Base-by-base conservation (phyloP, 1,140 invertebrate genomes). In the Temnothorax nylanderi region DNA sequence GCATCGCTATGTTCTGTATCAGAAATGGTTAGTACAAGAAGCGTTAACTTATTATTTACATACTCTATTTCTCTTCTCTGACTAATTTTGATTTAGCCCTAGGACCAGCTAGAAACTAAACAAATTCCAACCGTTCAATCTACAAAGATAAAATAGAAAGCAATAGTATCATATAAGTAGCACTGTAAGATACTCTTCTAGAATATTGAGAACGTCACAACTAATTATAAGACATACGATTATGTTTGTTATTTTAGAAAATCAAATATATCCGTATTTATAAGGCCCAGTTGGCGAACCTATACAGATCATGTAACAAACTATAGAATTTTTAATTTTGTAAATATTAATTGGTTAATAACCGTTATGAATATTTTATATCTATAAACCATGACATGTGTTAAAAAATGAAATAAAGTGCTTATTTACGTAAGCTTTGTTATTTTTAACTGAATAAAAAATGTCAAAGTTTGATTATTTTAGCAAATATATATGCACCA, bases 21-120 rank as follows among this genome's bases (percentile, higher is more conserved):
- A 85, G 84, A 87, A 76, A 60, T 90, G 84, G 21, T 71, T 85
- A 86, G 71, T 88, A 76, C 85, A 88, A 91, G 77, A 87, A 84
- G 87, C 82, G 60, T 90, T 90, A 90, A 77, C 75, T 91, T 91
- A 91, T 91, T 91, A 92, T 92, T 92, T 91, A 92, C 90, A 92
- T 84, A 87, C 67, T 85, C 84, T 92, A 89, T 71, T 87, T 86
- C 74, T 86, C 85, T 91, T 87, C 71, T 87, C 71, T 88, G 87
- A 93, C 90, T 92, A 93, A 91, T 91, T 91, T 92, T 91, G 88
- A 92, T 92, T 91, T 91, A 91, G 86, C 91, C 91, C 90, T 92
- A 93, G 92, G 90, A 93, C 90, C 81, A 78, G 87, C 77, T 86
- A 88, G 65, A 77, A 85, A 62, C 34, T 60, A 44, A 62, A 90